Conservation (phyloP, 2,888 invertebrate genomes). For the Dynastes tityus region DNA sequence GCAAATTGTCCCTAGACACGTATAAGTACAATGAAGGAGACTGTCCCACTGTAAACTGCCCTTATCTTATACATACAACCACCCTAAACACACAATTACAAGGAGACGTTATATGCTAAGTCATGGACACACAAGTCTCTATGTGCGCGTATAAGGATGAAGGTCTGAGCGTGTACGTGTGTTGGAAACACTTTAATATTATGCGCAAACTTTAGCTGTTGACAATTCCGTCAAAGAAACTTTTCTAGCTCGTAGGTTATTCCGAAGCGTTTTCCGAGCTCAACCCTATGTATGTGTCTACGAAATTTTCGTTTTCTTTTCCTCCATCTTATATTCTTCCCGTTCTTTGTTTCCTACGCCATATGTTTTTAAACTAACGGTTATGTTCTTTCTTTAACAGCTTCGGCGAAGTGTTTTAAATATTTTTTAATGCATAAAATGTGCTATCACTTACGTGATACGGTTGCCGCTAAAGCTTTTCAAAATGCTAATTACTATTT, state of each 20-base stretch:
- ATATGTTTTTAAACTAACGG: slow-evolving; percentile 46
- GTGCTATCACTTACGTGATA: slow-evolving; percentile 27
- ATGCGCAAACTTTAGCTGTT: slow-evolving; percentile 49
- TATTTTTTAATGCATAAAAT: slow-evolving; percentile 35
- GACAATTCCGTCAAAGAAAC: slow-evolving; percentile 48
- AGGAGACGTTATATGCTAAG: slow-evolving; percentile 52
- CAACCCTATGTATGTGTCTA: slow-evolving; percentile 45
- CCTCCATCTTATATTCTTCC: slow-evolving; percentile 21
- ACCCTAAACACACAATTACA: slow-evolving; percentile 55
- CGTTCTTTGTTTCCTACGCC: slow-evolving; percentile 22
- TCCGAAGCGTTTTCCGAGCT: slow-evolving; percentile 30
- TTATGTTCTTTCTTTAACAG: slow-evolving; percentile 42
- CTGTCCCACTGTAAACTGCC: slow-evolving; percentile 59
- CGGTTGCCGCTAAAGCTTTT: slow-evolving; percentile 3
- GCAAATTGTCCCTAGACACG: slow-evolving; percentile 67
- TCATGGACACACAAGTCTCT: slow-evolving; percentile 41
- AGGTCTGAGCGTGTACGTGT: slow-evolving; percentile 30
- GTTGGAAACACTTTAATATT: slow-evolving; percentile 50
- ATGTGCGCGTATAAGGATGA: slow-evolving; percentile 18
- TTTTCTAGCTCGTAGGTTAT: slow-evolving; percentile 41
- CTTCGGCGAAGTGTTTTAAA: slow-evolving; percentile 42
- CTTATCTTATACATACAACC: slow-evolving; percentile 60
- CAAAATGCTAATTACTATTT: slow-evolving; percentile 27
- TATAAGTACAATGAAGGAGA: slow-evolving; percentile 66
- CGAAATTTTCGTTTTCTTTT: slow-evolving; percentile 40